Conservation (phyloP, 1,140 invertebrate species). For the Apis laboriosa region DNA sequence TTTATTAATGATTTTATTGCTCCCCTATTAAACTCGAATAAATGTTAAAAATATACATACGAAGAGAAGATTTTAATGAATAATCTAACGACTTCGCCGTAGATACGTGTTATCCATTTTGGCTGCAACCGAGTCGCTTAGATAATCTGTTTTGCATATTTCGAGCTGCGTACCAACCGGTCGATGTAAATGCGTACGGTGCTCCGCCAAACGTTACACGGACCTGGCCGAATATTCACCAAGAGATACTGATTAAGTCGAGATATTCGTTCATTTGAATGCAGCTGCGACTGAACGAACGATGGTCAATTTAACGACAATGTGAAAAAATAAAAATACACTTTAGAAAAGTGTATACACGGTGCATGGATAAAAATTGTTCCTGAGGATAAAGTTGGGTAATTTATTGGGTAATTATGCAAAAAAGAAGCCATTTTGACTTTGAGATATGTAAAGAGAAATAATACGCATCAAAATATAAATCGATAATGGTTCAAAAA, state of each 20-base stretch:
- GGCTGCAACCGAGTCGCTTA: constrained; percentile 61
- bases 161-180: constrained; percentile 61
- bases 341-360: not conserved
- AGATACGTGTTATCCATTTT: constrained; percentile 38
- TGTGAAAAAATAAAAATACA: constrained; percentile 23
- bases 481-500: too few species aligned
- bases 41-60: constrained; percentile 5
- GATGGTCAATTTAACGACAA: constrained; percentile 58
- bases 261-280: constrained; percentile 56
- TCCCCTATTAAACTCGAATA: not conserved
- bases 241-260: constrained; percentile 64
- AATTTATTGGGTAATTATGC: too few species aligned
- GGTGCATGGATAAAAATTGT: too few species aligned
- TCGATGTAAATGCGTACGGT: constrained; percentile 71
- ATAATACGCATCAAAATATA: too few species aligned
- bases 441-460: too few species aligned
- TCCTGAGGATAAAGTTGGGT: too few species aligned
- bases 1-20: not conserved
- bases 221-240: constrained; percentile 59
- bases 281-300: constrained; percentile 34
- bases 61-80: constrained; percentile 71
- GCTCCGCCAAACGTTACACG: constrained; percentile 65
- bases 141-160: constrained; percentile 77
- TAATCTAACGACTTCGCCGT: constrained; percentile 71
- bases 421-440: too few species aligned